These are phyloP conservation scores for Manis pentadactyla DNA, from an alignment of 2,797 vertebrate species.

Conservation along the genomic window DNA sequence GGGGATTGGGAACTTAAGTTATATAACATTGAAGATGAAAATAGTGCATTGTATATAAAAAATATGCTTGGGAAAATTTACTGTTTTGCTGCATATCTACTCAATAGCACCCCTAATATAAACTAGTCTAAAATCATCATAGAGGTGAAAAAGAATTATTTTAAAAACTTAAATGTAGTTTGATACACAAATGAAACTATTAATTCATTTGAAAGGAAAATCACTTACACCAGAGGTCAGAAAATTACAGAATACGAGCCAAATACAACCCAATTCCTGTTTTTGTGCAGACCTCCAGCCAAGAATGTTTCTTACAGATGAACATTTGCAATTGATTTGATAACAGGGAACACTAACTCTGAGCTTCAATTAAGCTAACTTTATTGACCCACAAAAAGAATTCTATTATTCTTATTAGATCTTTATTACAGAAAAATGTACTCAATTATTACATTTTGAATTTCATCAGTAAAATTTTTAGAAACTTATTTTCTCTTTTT, in stretches of 20 bases:
- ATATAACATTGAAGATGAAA: background rate
- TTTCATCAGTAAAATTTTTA: background rate
- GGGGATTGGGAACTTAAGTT: background rate
- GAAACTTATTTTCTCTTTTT: background rate
- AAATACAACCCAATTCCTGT: background rate
- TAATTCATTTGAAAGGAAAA: background rate
- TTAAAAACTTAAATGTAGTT: background rate
- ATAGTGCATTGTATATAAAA: background rate
- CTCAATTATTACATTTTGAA: background rate
- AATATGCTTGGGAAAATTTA: background rate
- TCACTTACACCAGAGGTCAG: background rate
- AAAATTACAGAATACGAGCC: background rate
- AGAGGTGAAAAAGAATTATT: background rate
- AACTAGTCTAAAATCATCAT: background rate
- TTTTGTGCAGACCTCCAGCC: background rate
- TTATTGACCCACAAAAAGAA: background rate
- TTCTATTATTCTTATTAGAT: background rate
- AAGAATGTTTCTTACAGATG: background rate
- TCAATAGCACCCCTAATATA: background rate
- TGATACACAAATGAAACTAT: background rate
- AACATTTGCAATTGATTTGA: background rate
- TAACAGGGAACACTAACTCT: background rate
- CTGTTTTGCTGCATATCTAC: background rate
- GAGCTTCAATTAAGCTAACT: background rate
- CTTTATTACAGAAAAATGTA: background rate